These are phyloP conservation scores for human DNA, from an alignment of 2,113 vertebrate genomes.

Conservation along the genomic window GRCh38 chr7:97670501-97671000, in stretches of 20 bases:
- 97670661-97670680: not conserved
- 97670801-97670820: not conserved
- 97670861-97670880: not conserved
- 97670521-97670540: not conserved
- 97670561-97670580: not conserved
- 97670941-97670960: not conserved
- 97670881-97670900: not conserved
- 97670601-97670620: not conserved
- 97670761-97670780: not conserved
- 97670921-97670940: not conserved
- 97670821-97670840: not conserved
- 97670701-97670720: not conserved
- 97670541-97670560: not conserved
- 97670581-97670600: not conserved
- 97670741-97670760: not conserved
- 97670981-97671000: not conserved
- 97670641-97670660: not conserved
- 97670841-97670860: not conserved
- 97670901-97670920: not conserved
- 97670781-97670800: not conserved
- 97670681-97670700: not conserved
- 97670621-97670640: not conserved
- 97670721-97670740: not conserved
- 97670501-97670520: not conserved
- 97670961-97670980: not conserved